These are phyloP conservation scores for Cavia aperea DNA, from an alignment of 2,113 vertebrate genomes.

Conservation along the genomic window DNA sequence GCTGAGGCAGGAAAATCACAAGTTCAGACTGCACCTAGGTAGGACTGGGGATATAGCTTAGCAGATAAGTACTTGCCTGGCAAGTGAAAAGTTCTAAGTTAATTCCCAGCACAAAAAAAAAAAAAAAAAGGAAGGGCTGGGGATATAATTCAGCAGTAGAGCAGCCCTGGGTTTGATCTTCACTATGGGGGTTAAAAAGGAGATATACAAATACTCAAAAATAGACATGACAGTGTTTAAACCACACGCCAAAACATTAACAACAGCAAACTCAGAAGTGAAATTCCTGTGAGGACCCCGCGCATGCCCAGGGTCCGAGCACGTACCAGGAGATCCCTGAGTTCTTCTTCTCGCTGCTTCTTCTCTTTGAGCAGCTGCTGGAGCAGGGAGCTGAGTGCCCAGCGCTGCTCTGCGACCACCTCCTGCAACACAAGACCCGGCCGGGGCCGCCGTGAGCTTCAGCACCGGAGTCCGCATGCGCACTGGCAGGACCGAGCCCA, in stretches of 20 bases:
- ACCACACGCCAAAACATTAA: accelerated
- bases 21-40: not conserved
- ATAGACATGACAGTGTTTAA: not conserved
- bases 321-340: slow-evolving; percentile 87
- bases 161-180: not conserved
- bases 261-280: not conserved
- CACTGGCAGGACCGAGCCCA: accelerated
- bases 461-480: accelerated
- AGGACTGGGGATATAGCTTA: too few relatives aligned
- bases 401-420: slow-evolving; percentile 83
- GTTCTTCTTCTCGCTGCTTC: slow-evolving; percentile 87
- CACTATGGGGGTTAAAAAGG: not conserved
- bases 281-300: not conserved
- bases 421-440: slow-evolving; percentile 77
- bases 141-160: not conserved
- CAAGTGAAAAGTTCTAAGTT: too few relatives aligned
- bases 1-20: not conserved
- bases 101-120: not conserved
- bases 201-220: not conserved
- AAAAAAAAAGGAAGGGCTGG: not conserved
- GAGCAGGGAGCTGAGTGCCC: slow-evolving; percentile 81
- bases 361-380: slow-evolving; percentile 96
- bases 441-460: not conserved
- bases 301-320: accelerated
- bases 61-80: too few relatives aligned